phyloP scores from a whole-genome alignment of 2,113 vertebrate species.

The Saimiri boliviensis region DNA sequence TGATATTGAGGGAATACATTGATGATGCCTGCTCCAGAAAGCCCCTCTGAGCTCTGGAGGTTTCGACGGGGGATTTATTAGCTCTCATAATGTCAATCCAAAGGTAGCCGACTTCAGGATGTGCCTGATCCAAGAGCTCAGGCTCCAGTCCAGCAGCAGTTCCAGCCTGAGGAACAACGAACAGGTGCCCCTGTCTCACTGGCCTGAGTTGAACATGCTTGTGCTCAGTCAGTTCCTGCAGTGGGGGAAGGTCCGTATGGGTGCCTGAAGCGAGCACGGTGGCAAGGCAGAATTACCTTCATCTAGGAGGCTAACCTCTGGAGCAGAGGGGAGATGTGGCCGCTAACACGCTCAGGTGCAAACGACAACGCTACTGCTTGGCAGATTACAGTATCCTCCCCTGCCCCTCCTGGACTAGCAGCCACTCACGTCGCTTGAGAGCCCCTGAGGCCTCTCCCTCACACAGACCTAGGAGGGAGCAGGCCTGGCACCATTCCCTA shows the following conservation, averaged over 20 bases:
- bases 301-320: background rate
- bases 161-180: background rate
- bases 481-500: background rate
- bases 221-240: background rate
- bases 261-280: background rate
- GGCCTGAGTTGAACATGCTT: background rate
- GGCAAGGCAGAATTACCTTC: background rate
- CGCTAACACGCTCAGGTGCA: too few species aligned
- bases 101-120: background rate
- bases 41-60: background rate
- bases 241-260: background rate
- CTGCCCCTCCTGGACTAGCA: background rate
- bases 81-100: background rate
- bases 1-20: background rate
- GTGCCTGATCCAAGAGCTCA: background rate
- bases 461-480: background rate
- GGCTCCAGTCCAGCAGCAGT: background rate
- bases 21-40: background rate
- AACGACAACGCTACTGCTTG: background rate
- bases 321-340: background rate
- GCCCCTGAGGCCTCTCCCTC: background rate
- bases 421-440: background rate
- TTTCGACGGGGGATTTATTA: background rate
- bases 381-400: background rate
- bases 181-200: background rate